A percentile compares a stretch with the other conserved stretches of the same genome.
Evolutionary conservation across 2,888 invertebrate genomes (phyloP).

Genomic region (Rhorus exstirpatorius): DNA sequence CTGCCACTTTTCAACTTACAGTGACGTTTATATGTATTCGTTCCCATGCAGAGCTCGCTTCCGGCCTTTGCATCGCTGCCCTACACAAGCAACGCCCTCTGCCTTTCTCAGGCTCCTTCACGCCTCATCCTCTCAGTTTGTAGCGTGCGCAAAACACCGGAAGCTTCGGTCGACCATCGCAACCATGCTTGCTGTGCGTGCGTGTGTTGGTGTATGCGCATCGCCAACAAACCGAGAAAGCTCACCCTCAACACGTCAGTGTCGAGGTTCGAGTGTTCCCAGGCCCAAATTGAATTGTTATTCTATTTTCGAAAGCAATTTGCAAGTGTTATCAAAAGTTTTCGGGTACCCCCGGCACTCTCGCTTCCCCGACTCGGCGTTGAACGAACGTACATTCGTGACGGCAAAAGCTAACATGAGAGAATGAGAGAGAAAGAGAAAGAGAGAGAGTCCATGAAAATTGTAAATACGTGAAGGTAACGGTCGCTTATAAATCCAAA

Average conservation of each 20-base stretch:
- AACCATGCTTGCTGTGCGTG: slow-evolving; percentile 12
- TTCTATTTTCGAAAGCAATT: slow-evolving; percentile 86
- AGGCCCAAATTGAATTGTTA: slow-evolving; percentile 85
- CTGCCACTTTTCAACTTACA: slow-evolving; percentile 28
- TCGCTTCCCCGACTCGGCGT: slow-evolving; percentile 55
- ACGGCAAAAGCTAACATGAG: slow-evolving; percentile 33
- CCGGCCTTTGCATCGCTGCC: slow-evolving; percentile 52
- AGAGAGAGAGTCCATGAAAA: slow-evolving; percentile 1
- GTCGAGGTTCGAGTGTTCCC: slow-evolving; percentile 73
- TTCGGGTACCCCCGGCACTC: slow-evolving; percentile 75
- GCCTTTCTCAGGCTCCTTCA: slow-evolving; percentile 53
- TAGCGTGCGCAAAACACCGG: slow-evolving; percentile 41
- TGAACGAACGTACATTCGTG: slow-evolving; percentile 61
- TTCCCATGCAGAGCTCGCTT: slow-evolving; percentile 50
- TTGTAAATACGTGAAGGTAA: slow-evolving; percentile 5
- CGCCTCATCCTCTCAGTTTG: slow-evolving; percentile 24
- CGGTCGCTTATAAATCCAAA: slow-evolving; percentile 46
- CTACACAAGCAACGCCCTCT: slow-evolving; percentile 36
- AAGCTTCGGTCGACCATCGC: slow-evolving; percentile 57
- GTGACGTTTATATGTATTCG: slow-evolving; percentile 24
- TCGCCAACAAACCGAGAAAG: slow-evolving; percentile 44
- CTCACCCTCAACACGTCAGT: slow-evolving; percentile 74
- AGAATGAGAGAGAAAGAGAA: neutral
- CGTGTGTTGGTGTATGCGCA: slow-evolving; percentile 12
- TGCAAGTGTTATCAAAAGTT: slow-evolving; percentile 86